Conservation (phyloP, 2,888 invertebrate genomes). For the Anoncus sp. region DNA sequence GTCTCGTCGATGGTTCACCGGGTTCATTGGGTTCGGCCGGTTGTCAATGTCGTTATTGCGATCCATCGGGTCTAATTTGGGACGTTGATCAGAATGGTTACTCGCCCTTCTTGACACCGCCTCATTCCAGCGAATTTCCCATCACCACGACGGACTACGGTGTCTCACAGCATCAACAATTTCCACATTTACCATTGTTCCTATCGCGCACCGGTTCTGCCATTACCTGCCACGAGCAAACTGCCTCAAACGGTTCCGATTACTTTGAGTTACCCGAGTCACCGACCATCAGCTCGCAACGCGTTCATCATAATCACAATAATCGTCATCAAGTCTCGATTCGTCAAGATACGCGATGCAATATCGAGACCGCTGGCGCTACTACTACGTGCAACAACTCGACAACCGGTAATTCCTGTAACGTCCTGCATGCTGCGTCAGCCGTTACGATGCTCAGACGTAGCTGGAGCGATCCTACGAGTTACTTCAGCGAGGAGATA, state of each 20-base stretch:
- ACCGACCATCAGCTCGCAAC: conserved; percentile 41
- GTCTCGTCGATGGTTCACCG: conserved; percentile 70
- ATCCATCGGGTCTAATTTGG: conserved; percentile 90
- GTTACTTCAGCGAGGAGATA: conserved; percentile 80
- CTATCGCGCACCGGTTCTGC: conserved; percentile 64
- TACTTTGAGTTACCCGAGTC: conserved; percentile 65
- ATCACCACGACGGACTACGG: conserved; percentile 63
- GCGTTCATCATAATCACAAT: conserved; percentile 59
- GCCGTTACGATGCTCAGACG: conserved; percentile 82
- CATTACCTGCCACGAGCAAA: conserved; percentile 70
- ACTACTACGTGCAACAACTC: conserved; percentile 36
- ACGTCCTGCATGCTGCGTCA: conserved; percentile 34
- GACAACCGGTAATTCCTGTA: conserved; percentile 49
- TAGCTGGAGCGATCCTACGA: conserved; percentile 88
- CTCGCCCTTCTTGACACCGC: conserved; percentile 84
- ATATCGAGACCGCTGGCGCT: conserved; percentile 40
- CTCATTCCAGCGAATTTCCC: conserved; percentile 73
- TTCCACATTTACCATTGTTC: conserved; percentile 69
- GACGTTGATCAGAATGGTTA: conserved; percentile 87
- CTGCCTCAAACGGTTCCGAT: conserved; percentile 53
- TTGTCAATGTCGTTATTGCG: conserved; percentile 91
- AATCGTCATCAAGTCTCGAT: conserved; percentile 53
- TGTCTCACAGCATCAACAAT: conserved; percentile 60
- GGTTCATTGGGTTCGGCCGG: conserved; percentile 80
- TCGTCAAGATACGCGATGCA: conserved; percentile 50